These are phyloP conservation scores for Eospalax fontanierii DNA, from an alignment of 2,797 vertebrate genomes.

Conservation along the genomic window DNA sequence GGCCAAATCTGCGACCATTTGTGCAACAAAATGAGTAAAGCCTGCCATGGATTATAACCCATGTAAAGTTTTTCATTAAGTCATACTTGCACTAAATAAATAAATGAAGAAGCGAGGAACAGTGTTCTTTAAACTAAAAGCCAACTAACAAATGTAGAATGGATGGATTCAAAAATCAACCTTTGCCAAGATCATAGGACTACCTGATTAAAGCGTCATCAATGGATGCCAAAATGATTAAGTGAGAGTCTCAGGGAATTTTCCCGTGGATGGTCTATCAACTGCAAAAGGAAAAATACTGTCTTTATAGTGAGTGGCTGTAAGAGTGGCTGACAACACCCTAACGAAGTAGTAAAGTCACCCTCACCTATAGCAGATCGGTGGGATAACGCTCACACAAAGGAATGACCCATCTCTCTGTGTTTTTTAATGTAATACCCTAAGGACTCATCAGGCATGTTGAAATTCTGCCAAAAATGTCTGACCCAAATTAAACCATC, in stretches of 20 bases:
- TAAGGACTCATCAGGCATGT: not conserved
- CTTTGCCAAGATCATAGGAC: not conserved
- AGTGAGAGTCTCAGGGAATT: not conserved
- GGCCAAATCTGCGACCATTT: not conserved
- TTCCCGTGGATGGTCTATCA: not conserved
- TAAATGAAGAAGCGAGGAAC: not conserved
- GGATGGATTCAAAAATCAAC: not conserved
- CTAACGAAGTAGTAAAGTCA: not conserved
- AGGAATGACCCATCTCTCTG: not conserved
- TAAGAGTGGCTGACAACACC: not conserved
- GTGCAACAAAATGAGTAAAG: not conserved
- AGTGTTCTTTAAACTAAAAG: slow-evolving; percentile 21
- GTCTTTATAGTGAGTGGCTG: not conserved
- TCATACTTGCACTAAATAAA: not conserved
- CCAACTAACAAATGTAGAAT: not conserved
- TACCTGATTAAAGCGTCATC: not conserved
- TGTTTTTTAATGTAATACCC: not conserved
- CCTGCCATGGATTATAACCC: not conserved
- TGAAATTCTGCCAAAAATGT: not conserved
- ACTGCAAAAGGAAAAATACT: not conserved
- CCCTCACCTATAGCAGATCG: not conserved
- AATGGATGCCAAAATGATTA: not conserved
- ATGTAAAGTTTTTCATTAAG: not conserved
- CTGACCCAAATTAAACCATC: not conserved
- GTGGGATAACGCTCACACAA: not conserved